Conservation (phyloP, 2,113 vertebrate species). For the Sakesphorus luctuosus region DNA sequence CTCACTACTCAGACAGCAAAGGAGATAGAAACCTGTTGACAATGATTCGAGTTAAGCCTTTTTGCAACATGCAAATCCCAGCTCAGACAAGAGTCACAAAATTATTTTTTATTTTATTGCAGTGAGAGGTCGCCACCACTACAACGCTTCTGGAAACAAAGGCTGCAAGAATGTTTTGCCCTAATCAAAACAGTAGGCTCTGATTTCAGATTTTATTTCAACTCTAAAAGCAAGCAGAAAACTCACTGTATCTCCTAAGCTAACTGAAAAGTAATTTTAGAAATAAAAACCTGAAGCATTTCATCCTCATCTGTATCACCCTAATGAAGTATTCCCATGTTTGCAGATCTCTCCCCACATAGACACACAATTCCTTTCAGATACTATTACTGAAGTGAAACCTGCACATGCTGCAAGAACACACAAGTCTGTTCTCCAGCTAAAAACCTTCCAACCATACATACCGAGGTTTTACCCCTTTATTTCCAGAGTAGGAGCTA, state of each 20-base stretch:
- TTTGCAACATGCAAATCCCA: background rate
- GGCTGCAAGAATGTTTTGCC: background rate
- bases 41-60: background rate
- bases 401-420: background rate
- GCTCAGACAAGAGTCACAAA: background rate
- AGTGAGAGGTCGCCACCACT: background rate
- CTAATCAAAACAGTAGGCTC: background rate
- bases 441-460: background rate
- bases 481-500: background rate
- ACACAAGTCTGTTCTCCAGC: background rate
- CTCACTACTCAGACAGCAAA: background rate
- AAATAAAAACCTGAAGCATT: background rate
- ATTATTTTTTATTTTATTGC: background rate
- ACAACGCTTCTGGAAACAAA: background rate
- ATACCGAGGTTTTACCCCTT: accelerated
- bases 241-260: background rate
- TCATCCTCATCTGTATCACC: background rate
- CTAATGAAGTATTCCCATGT: background rate
- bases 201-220: background rate
- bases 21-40: background rate
- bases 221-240: background rate
- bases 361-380: background rate
- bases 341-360: background rate
- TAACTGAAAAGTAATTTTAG: background rate
- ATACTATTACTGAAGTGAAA: background rate